phyloP scores from a whole-genome alignment of 64 coral and sea anemone genomes.

The Montipora capricornis region DNA sequence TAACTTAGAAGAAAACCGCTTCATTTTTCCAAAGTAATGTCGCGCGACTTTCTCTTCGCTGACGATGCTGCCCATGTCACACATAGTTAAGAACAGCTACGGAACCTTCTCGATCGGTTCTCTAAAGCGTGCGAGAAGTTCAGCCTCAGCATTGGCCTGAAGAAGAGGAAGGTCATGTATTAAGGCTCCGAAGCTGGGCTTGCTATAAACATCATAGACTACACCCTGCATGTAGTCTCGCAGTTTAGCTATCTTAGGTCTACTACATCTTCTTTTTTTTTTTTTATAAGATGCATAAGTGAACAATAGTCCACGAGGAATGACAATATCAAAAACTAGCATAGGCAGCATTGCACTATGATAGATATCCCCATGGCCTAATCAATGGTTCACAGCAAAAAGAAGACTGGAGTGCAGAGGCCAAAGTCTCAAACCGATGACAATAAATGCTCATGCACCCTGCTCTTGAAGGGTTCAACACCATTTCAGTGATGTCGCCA shows the following conservation, averaged over 20 bases:
- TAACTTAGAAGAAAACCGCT: too few relatives aligned
- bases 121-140: background rate
- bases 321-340: too few relatives aligned
- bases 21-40: background rate
- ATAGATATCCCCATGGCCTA: too few relatives aligned
- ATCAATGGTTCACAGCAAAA: too few relatives aligned
- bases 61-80: background rate
- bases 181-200: background rate
- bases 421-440: too few relatives aligned
- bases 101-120: background rate
- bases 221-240: background rate
- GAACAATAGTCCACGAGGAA: too few relatives aligned
- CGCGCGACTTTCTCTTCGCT: background rate
- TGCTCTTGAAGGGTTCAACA: too few relatives aligned
- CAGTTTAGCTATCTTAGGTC: slow-evolving; percentile 39
- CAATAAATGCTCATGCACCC: too few relatives aligned
- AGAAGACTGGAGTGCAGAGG: too few relatives aligned
- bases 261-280: background rate
- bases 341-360: too few relatives aligned
- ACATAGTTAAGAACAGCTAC: background rate
- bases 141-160: background rate
- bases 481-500: too few relatives aligned
- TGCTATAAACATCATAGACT: slow-evolving; percentile 21
- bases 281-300: too few relatives aligned
- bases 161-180: background rate